A percentile compares a stretch with the other conserved stretches of the same genome.
Conservation (phyloP, 2,888 invertebrate genomes). For the Oligia latruncula region DNA sequence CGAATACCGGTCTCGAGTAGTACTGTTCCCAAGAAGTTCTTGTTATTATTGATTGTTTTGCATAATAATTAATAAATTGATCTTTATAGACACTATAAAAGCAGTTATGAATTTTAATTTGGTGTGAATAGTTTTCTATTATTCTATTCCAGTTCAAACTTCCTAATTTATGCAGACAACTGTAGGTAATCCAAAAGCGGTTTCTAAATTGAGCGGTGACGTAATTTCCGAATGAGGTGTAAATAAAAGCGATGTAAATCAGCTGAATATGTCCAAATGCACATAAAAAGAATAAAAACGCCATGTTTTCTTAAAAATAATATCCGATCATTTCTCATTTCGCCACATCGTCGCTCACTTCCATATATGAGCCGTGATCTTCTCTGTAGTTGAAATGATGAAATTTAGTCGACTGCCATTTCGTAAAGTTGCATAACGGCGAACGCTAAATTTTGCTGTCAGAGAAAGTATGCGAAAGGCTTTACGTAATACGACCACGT, state of each 20-base stretch:
- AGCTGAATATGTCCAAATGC: constrained; percentile 36
- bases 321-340: constrained; percentile 81
- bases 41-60: constrained; percentile 71
- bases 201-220: constrained; percentile 46
- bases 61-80: constrained; percentile 69
- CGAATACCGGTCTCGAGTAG: constrained; percentile 62
- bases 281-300: constrained; percentile 46
- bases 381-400: constrained; percentile 87
- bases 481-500: constrained; percentile 87
- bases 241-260: constrained; percentile 45
- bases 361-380: constrained; percentile 85
- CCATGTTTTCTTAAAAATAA: constrained; percentile 58
- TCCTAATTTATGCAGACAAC: constrained; percentile 26
- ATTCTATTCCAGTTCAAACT: constrained; percentile 26
- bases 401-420: constrained; percentile 89
- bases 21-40: constrained; percentile 65
- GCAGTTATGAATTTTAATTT: constrained; percentile 36
- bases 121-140: constrained; percentile 22
- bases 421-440: constrained; percentile 84
- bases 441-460: constrained; percentile 90
- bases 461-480: constrained; percentile 90
- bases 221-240: constrained; percentile 45
- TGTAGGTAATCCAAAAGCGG: constrained; percentile 38
- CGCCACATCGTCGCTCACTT: constrained; percentile 74
- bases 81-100: constrained; percentile 50